Base-by-base conservation (phyloP, 2,797 vertebrate species). In the Bradypus variegatus region DNA sequence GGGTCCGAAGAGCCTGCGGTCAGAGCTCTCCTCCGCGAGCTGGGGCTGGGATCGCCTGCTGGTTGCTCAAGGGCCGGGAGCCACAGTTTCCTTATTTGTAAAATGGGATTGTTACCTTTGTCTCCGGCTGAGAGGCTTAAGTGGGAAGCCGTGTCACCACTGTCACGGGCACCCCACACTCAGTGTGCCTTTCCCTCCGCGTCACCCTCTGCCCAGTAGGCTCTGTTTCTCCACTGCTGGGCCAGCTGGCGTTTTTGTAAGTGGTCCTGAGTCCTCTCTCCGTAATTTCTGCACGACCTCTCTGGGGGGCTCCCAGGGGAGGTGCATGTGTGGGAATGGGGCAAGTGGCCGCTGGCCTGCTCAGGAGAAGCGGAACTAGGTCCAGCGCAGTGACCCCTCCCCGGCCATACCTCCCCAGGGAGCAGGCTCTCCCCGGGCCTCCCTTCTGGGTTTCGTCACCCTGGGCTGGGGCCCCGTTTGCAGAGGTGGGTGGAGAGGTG, bases 101-200 rank as follows among this genome's bases (percentile, higher is more conserved):
- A 80, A 86, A 36, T 2, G 25, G 12, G 29, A 21, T 31, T 62
- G n/a, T 14, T 14, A 65, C 65, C 41, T 76, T 55, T n/a, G n/a
- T 9, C 25, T 38, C n/a, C 76, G 16, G 3, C 2, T 7, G 33
- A 91, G 73, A 79, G 55, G 45, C 8, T 18, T 50, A 4, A 8
- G 14, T 1, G 48, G n/a, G 14, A 12, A 36, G 2, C 5, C 0
- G 6, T 4, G 65, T 48, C 50, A 50, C 53, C 11, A 13, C 19
- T 45, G 45, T 8, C 14, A 50, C 14, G 50, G 10, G 50, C 50
- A 6, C 25, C 3, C 2, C 4, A 3, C 21, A 0, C 19, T 21
- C 13, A 4, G 3, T 3, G 16, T 12, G 31, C 6, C 0, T 55
- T 12, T 53, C 23, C n/a, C 27, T 53, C 6, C 58, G 6, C 0